These are phyloP conservation scores for Pipistrellus nathusii DNA, from an alignment of 2,797 vertebrate species.

Conservation along the genomic window DNA sequence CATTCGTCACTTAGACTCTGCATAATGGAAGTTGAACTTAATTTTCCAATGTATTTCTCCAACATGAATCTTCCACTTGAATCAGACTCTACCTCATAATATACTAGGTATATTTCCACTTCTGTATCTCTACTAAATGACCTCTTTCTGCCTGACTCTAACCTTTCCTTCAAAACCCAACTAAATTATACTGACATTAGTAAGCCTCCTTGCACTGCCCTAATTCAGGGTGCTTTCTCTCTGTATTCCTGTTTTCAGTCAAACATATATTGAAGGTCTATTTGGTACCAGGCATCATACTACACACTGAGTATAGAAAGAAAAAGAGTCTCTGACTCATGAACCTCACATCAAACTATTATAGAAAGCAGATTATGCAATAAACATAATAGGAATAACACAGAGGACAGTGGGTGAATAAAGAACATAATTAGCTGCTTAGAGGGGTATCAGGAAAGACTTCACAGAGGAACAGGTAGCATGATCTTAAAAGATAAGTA, in stretches of 20 bases:
- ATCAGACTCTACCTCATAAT: not conserved
- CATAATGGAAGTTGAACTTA: conserved; percentile 11
- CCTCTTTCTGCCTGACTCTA: not conserved
- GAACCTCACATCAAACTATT: not conserved
- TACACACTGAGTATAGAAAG: not conserved
- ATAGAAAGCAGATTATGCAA: not conserved
- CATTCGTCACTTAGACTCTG: not conserved
- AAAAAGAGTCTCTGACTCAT: conserved; percentile 8
- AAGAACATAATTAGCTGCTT: conserved; percentile 1
- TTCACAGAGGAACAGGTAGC: not conserved
- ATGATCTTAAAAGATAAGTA: not conserved
- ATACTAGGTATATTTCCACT: not conserved
- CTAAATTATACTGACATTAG: conserved; percentile 26
- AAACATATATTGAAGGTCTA: not conserved
- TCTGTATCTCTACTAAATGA: not conserved
- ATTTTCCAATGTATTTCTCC: not conserved
- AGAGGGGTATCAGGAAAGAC: not conserved
- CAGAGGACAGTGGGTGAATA: not conserved
- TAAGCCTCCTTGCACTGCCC: not conserved
- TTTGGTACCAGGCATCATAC: not conserved
- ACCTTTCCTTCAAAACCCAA: conserved; percentile 23
- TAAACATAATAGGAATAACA: conserved; percentile 13
- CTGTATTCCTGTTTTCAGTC: not conserved
- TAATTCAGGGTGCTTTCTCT: not conserved
- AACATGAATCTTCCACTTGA: conserved; percentile 16